Base-by-base conservation (phyloP, 2,113 vertebrate species). In the Artemisiospiza belli region DNA sequence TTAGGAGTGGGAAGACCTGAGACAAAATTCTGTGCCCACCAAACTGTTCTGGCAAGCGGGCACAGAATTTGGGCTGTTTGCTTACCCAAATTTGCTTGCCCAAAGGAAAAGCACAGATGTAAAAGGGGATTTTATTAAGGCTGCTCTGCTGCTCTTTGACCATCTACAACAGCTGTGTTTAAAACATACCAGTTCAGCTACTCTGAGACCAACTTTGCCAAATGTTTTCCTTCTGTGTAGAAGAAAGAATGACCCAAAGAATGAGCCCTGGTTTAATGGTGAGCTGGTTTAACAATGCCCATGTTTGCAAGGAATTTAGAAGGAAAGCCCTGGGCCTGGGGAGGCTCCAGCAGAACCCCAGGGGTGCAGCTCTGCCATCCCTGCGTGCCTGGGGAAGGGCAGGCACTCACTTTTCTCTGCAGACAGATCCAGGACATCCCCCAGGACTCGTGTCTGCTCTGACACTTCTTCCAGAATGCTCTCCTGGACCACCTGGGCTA, bases 361-460 rank as follows among this genome's bases (percentile, higher is more conserved):
- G 55, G 43, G 25, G 11, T 58, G 81, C 43, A 41, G 17, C 88
- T 78, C 76, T 87, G 54, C 55, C 39, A 55, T 0, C 57, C 33
- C 78, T 68, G 54, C n/a, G 17, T 2, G 17, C 43, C 43, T 74
- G 46, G 16, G 47, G 66, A 9, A 11, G 49, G 3, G 22, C 39
- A 64, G 49, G 28, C 46, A 97, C 98, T 97, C 94, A 98, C 98
- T 97, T 41, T 98, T 97, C 51, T 98, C 98, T 5, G 86, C 94
- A 86, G 97, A 98, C 21, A 98, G 87, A 39, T 90, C 86, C 31
- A 97, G 95, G 15, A 98, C 96, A 9, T 96, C 95, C 47, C 98
- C 97, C 79, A 98, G 96, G 10, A 98, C 94, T 52, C 63, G 95
- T 0, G 93, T 97, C 74, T 98, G 98, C 82, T 95, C 96, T 0